Conservation (phyloP, 1,140 invertebrate species). For the Aphidius ervi region DNA sequence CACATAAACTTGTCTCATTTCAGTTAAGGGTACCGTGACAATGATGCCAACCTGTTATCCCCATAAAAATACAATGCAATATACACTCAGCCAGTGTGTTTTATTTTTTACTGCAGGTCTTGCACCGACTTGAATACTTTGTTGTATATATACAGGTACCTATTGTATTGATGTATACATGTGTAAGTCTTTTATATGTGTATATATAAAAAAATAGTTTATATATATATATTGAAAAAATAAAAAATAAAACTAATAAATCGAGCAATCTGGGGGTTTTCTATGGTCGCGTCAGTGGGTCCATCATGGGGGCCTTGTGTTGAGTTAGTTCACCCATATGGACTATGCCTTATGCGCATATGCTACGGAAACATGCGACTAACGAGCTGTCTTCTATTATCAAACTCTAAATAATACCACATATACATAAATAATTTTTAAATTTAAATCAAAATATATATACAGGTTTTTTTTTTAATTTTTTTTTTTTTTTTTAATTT, state of each 20-base stretch:
- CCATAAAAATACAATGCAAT: background rate
- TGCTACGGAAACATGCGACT: constrained; percentile 52
- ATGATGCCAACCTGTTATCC: constrained; percentile 42
- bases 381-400: constrained; percentile 44
- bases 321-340: constrained; percentile 44
- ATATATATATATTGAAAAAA: constrained; percentile 4
- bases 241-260: background rate
- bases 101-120: constrained; percentile 8
- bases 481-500: no score
- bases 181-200: background rate
- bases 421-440: no score
- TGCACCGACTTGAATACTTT: no score
- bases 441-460: no score
- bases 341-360: constrained; percentile 51
- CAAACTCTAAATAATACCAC: no score
- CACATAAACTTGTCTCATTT: constrained; percentile 33
- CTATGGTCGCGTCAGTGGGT: no score
- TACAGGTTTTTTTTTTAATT: no score
- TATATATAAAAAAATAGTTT: background rate
- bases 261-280: background rate
- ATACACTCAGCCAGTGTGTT: background rate
- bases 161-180: no score
- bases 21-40: constrained; percentile 30
- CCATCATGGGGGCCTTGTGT: no score
- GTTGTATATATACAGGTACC: no score